Conservation (phyloP, 1,140 invertebrate genomes). For the Drosophila littoralis region DNA sequence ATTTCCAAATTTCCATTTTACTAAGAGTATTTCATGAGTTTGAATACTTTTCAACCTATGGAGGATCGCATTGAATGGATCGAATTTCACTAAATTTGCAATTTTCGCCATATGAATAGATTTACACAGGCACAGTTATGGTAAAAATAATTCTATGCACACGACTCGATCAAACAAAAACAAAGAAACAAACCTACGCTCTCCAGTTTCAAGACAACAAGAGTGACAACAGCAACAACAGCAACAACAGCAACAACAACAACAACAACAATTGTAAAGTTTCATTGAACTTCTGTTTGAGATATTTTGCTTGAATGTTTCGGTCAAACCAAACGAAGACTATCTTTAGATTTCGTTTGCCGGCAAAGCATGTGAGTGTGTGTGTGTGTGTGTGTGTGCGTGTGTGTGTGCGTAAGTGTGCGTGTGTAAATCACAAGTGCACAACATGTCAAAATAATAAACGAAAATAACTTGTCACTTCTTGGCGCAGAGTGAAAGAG, state of each 20-base stretch:
- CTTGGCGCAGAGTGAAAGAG: constrained; percentile 51
- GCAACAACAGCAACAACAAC: background rate
- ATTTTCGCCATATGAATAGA: constrained; percentile 4
- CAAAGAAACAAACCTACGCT: constrained; percentile 6
- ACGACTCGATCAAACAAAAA: constrained; percentile 12
- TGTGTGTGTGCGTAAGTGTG: constrained; percentile 10
- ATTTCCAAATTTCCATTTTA: no score
- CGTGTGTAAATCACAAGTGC: constrained; percentile 53
- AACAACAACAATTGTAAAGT: constrained; percentile 55
- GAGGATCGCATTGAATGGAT: no score
- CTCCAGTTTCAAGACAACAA: constrained; percentile 7
- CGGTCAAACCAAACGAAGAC: constrained; percentile 49
- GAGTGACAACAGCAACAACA: constrained; percentile 16
- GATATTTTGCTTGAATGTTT: constrained; percentile 53
- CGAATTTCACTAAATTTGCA: background rate
- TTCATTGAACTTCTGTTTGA: constrained; percentile 61
- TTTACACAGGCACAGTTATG: background rate
- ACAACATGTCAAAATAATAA: constrained; percentile 67
- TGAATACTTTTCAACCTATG: no score
- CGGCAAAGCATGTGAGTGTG: constrained; percentile 3
- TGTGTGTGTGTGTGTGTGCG: background rate
- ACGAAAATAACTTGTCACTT: constrained; percentile 68
- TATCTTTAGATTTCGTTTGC: constrained; percentile 52
- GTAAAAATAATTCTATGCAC: constrained; percentile 33
- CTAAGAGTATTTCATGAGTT: no score